Conservation (phyloP, 2,888 invertebrate genomes). For the Phlogophora meticulosa region DNA sequence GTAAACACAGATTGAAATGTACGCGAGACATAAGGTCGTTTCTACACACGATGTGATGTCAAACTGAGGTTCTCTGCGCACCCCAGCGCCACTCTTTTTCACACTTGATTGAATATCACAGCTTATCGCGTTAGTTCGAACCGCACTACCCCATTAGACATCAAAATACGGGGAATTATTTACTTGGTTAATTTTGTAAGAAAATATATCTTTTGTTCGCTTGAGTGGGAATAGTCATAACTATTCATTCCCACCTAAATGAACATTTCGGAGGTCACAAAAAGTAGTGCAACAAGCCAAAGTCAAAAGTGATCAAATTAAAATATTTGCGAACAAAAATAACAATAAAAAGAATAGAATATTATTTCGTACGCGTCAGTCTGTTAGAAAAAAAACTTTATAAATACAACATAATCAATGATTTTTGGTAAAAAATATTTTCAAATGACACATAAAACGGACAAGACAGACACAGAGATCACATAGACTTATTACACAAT, state of each 20-base stretch:
- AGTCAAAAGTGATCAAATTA: constrained; percentile 26
- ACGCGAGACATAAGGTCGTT: background rate
- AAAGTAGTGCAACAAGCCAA: constrained; percentile 60
- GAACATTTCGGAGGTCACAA: background rate
- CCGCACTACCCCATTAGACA: constrained; percentile 6
- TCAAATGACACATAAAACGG: constrained; percentile 62
- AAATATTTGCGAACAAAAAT: constrained; percentile 55
- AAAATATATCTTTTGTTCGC: background rate
- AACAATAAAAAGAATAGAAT: constrained; percentile 59
- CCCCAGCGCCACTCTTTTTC: constrained; percentile 13
- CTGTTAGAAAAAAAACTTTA: constrained; percentile 54
- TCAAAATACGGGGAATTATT: constrained; percentile 11
- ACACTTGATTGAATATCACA: constrained; percentile 33
- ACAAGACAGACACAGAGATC: constrained; percentile 64
- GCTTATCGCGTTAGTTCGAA: constrained; percentile 34
- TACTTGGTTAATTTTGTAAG: background rate
- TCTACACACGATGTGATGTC: constrained; percentile 8
- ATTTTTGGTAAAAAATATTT: constrained; percentile 60
- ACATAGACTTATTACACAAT: constrained; percentile 56
- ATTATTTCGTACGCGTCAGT: constrained; percentile 62
- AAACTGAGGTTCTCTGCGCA: constrained; percentile 1
- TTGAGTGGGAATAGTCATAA: background rate
- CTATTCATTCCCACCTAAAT: background rate
- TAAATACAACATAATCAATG: constrained; percentile 59
- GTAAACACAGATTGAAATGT: background rate